Conservation (phyloP, 2,888 invertebrate genomes). For the Patella depressa region DNA sequence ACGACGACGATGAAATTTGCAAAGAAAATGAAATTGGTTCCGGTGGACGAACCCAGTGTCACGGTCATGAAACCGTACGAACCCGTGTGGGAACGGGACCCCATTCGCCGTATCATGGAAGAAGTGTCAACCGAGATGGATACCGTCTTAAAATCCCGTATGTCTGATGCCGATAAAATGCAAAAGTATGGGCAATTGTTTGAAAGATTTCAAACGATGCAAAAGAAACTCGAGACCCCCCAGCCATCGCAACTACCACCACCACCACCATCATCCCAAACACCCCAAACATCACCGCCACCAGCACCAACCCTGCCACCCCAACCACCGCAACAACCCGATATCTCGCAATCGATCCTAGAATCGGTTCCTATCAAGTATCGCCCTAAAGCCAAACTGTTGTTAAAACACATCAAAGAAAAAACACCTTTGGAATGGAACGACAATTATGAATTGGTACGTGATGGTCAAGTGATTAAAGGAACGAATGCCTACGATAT, state of each 20-base stretch:
- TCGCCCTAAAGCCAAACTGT: background rate
- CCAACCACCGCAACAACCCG: background rate
- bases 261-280: background rate
- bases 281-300: background rate
- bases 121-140: background rate
- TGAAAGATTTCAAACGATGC: background rate
- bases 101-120: background rate
- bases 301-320: background rate
- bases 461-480: background rate
- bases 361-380: background rate
- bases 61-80: background rate
- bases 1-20: background rate
- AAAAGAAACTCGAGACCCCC: background rate
- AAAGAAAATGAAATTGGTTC: background rate
- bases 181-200: background rate
- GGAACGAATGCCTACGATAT: slow-evolving; percentile 3
- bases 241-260: background rate
- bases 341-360: background rate
- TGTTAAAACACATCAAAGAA: background rate
- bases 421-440: background rate
- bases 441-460: background rate
- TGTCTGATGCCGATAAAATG: background rate
- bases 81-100: background rate
- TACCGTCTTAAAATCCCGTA: background rate
- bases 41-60: background rate